phyloP scores from a whole-genome alignment of 53 echinoderm and acorn worm genomes.

The Stichopus horrens region DNA sequence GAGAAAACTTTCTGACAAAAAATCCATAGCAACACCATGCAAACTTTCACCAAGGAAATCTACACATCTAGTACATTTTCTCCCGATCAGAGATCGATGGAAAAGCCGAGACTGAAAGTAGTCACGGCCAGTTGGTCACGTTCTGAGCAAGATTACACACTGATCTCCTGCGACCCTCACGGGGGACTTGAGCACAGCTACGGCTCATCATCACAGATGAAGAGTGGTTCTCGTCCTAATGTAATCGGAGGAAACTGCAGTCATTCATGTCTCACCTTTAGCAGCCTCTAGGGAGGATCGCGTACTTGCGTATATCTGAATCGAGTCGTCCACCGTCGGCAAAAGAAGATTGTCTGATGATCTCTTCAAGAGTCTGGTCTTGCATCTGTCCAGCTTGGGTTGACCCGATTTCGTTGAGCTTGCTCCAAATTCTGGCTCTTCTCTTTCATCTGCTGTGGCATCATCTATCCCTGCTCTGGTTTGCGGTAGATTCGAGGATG shows the following conservation, averaged over 20 bases:
- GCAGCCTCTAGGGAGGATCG: constrained; percentile 52
- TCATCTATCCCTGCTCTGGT: not conserved
- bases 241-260: not conserved
- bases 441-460: not conserved
- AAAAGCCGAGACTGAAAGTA: no score
- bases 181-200: no score
- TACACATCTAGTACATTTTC: no score
- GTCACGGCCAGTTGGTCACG: no score
- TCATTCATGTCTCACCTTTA: constrained; percentile 29
- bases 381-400: constrained; percentile 52
- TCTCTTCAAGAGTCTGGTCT: constrained; percentile 75
- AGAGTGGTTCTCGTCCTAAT: not conserved
- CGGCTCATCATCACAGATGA: not conserved
- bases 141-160: no score
- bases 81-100: no score
- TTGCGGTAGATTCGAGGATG: not conserved
- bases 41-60: no score
- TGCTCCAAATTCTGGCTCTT: not conserved
- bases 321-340: constrained; percentile 76
- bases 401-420: constrained; percentile 18
- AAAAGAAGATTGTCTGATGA: constrained; percentile 76
- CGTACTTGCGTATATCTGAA: constrained; percentile 75
- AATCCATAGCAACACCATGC: no score
- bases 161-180: no score
- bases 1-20: no score